phyloP scores from a whole-genome alignment of 1,140 invertebrate genomes.

The Drosophila busckii region DNA sequence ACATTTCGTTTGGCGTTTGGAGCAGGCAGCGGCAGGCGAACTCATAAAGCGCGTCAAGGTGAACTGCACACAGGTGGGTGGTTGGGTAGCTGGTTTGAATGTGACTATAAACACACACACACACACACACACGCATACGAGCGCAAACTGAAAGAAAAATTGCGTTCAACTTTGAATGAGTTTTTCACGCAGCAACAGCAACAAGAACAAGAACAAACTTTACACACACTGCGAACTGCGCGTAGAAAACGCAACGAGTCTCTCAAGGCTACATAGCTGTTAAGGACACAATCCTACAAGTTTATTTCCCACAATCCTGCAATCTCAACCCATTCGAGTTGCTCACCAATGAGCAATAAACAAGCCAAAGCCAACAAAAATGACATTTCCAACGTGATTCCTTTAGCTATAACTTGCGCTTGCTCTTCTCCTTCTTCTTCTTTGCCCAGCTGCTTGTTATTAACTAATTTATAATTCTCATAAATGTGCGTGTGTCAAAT shows the following conservation, averaged over 20 bases:
- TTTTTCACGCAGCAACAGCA: slow-evolving; percentile 49
- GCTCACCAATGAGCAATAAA: no score
- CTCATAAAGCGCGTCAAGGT: slow-evolving; percentile 54
- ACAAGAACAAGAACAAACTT: slow-evolving; percentile 16
- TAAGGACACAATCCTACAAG: neutral
- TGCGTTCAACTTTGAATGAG: slow-evolving; percentile 69
- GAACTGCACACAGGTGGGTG: slow-evolving; percentile 22
- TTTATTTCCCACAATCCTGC: neutral
- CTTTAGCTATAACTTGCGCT: no score
- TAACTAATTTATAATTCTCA: no score
- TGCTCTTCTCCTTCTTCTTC: no score
- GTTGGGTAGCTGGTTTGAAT: neutral
- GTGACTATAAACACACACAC: slow-evolving; percentile 5
- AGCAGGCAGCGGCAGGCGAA: slow-evolving; percentile 11
- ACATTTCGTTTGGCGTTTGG: slow-evolving; percentile 54
- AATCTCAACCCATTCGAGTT: neutral
- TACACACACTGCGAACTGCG: slow-evolving; percentile 13
- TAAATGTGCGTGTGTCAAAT: no score
- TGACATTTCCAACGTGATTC: no score
- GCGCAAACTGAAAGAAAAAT: slow-evolving; percentile 54
- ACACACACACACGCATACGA: neutral
- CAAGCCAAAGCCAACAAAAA: no score
- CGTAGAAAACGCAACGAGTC: slow-evolving; percentile 22
- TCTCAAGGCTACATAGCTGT: slow-evolving; percentile 24
- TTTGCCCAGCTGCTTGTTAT: no score